A percentile compares a stretch with the other conserved stretches of the same genome.
Evolutionary conservation across 2,797 vertebrate species (phyloP).

Genomic region (Glossophaga mutica): DNA sequence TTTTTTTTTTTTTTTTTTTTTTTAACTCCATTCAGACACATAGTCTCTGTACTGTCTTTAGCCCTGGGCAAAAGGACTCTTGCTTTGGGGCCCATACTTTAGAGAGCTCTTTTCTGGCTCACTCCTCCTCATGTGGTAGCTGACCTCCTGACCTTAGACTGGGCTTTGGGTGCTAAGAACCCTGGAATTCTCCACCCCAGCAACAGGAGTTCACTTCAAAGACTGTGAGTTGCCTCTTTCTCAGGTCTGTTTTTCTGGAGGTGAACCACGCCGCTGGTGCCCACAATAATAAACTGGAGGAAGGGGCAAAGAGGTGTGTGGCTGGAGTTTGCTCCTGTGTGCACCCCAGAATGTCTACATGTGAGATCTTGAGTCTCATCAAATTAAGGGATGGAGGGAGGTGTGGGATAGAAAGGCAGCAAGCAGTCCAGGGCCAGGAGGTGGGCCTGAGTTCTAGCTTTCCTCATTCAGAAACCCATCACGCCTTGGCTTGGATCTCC

Average conservation of each 20-base stretch:
- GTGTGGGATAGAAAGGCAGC: not conserved
- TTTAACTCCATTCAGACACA: not conserved
- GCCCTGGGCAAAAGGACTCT: not conserved
- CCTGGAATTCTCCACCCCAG: not conserved
- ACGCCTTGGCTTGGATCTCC: not conserved
- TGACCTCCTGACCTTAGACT: not conserved
- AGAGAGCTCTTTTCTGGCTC: not conserved
- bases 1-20: not conserved
- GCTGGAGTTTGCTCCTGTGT: not conserved
- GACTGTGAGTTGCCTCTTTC: not conserved
- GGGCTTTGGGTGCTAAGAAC: not conserved
- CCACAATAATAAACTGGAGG: not conserved
- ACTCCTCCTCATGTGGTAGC: not conserved
- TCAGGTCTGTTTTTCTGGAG: not conserved
- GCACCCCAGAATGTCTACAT: not conserved
- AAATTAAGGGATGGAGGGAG: not conserved
- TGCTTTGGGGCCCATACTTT: not conserved
- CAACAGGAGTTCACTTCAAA: not conserved
- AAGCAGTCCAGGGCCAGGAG: not conserved
- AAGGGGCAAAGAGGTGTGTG: not conserved
- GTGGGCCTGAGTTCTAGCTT: not conserved
- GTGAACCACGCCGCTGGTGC: not conserved
- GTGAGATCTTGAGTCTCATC: not conserved
- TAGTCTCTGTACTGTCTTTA: not conserved
- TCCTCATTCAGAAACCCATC: not conserved